Conservation (phyloP, 2,797 vertebrate species). For the Ispidina lecontei region DNA sequence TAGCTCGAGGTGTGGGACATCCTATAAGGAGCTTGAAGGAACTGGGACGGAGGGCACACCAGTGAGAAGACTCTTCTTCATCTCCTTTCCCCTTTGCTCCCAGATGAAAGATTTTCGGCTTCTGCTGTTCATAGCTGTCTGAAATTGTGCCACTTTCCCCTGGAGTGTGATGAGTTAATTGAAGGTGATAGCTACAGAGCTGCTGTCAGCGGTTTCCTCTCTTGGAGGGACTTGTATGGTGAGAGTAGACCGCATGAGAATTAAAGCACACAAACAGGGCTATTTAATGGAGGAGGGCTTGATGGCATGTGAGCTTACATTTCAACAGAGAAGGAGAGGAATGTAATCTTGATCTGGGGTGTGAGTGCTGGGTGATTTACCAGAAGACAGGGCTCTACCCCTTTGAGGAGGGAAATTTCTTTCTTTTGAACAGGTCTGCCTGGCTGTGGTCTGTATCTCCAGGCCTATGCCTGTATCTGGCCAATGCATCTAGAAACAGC, state of each 20-base stretch:
- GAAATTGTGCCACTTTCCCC: constrained; percentile 2
- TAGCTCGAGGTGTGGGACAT: neutral
- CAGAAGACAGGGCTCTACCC: neutral
- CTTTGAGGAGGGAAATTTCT: neutral
- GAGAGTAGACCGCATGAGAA: neutral
- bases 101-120: neutral
- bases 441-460: neutral
- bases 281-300: neutral
- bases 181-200: neutral
- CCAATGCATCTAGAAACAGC: neutral
- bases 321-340: neutral
- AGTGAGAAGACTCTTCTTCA: neutral
- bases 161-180: constrained; percentile 1
- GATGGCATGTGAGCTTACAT: neutral
- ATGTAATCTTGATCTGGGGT: neutral
- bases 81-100: neutral
- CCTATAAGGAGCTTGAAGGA: neutral
- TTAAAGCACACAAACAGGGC: neutral
- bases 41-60: neutral
- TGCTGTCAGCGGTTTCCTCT: neutral
- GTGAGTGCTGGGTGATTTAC: neutral
- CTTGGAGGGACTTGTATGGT: neutral
- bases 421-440: neutral
- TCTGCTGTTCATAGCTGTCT: neutral
- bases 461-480: fast-evolving